Evolutionary conservation across 2,888 invertebrate genomes (phyloP).

Genomic region (Epinotia demarniana): DNA sequence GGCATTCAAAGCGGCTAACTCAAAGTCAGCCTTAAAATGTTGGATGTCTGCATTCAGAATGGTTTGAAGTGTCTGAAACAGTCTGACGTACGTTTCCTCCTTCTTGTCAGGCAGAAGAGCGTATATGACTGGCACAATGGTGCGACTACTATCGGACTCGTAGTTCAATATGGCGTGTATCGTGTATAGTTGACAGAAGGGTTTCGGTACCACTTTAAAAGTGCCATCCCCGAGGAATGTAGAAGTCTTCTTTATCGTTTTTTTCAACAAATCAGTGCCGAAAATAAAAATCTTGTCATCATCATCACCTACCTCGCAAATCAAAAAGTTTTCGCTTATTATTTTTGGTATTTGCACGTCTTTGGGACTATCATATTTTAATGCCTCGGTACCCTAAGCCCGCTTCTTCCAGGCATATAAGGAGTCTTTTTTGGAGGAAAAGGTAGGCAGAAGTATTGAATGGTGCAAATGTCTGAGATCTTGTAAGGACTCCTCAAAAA

Average conservation of each 20-base stretch:
- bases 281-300: background rate
- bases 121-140: too few species aligned
- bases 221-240: too few species aligned
- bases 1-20: constrained; percentile 9
- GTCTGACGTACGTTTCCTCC: constrained; percentile 23
- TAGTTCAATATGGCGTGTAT: too few species aligned
- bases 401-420: constrained; percentile 17
- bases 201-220: too few species aligned
- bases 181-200: too few species aligned
- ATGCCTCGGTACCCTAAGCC: constrained; percentile 7
- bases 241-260: too few species aligned
- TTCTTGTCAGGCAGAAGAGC: constrained; percentile 24
- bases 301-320: constrained; percentile 5
- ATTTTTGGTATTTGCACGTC: constrained; percentile 4
- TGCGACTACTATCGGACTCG: too few species aligned
- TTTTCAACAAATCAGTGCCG: too few species aligned
- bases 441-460: constrained; percentile 11
- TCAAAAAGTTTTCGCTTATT: background rate
- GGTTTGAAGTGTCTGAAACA: constrained; percentile 10
- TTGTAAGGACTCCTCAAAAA: background rate
- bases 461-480: background rate
- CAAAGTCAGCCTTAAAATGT: constrained; percentile 15
- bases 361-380: constrained; percentile 3
- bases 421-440: constrained; percentile 12
- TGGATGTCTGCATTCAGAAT: constrained; percentile 14